phyloP scores from a whole-genome alignment of 2,797 vertebrate species.

The Leptoclinus maculatus region DNA sequence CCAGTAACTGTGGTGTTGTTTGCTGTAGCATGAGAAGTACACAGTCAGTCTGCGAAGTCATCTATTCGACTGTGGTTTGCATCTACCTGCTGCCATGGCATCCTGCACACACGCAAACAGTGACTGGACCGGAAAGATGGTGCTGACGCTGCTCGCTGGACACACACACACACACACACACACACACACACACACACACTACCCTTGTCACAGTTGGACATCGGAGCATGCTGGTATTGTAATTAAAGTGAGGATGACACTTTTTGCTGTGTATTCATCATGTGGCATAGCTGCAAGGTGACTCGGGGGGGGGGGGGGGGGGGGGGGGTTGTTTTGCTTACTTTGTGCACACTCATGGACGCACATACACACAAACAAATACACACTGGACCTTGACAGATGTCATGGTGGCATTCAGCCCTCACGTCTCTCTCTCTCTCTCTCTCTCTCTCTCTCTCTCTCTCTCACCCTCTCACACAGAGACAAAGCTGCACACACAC shows the following conservation, averaged over 20 bases:
- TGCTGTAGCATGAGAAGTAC: slow-evolving; percentile 35
- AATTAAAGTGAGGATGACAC: slow-evolving; percentile 79
- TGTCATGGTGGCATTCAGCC: slow-evolving; percentile 67
- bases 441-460: background rate
- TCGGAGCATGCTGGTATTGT: slow-evolving; percentile 70
- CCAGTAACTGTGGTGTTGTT: slow-evolving; percentile 29
- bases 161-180: slow-evolving; percentile 26
- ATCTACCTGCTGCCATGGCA: slow-evolving; percentile 63
- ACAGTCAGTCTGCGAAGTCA: slow-evolving; percentile 49
- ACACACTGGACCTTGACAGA: slow-evolving; percentile 64
- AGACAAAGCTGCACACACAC: slow-evolving; percentile 26
- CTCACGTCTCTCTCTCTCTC: slow-evolving; percentile 28
- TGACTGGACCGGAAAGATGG: slow-evolving; percentile 57
- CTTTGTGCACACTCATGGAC: slow-evolving; percentile 45
- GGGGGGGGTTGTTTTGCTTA: slow-evolving; percentile 46
- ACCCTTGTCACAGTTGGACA: slow-evolving; percentile 70
- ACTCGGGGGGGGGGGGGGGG: slow-evolving; percentile 45
- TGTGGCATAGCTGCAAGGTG: slow-evolving; percentile 79
- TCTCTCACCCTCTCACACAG: background rate
- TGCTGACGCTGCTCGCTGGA: slow-evolving; percentile 63
- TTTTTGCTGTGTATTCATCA: slow-evolving; percentile 73
- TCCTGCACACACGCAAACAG: slow-evolving; percentile 53
- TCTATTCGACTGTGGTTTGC: slow-evolving; percentile 31
- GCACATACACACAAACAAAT: slow-evolving; percentile 45
- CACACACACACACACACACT: slow-evolving; percentile 28